Evolutionary conservation across 2,113 vertebrate species (phyloP), one percentile per base, ranked within the genome.

Genomic region (Montifringilla adamsi): DNA sequence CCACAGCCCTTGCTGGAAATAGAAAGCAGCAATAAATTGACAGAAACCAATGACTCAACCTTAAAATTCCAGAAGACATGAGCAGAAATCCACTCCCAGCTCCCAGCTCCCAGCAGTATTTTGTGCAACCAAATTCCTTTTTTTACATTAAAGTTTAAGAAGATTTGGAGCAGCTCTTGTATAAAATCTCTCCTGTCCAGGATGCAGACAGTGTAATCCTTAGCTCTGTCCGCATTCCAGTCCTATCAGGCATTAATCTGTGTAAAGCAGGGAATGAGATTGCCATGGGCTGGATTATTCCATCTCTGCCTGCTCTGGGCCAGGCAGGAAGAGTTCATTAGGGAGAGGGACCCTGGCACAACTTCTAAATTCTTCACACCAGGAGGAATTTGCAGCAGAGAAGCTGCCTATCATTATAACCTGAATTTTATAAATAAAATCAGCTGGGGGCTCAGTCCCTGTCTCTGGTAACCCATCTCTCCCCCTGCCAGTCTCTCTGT

Each of bases 21-120:
- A 88, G 68, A 95, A 96, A 62, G n/a, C 53, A 49, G 56, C 66
- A 92, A 55, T 89, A 95, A 94, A 91, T 52, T 56, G 85, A 21
- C 84, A 84, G 31, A 90, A 95, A 87, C 9, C 55, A 74, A 7
- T 28, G 53, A 84, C 68, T 93, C 69, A 75, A 33, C 75, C 59
- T 77, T 55, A 93, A 93, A 74, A 56, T 75, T 74, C 35, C 20
- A 70, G 63, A 49, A 83, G 84, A 35, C 10, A 30, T 4, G 69
- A 72, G 75, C 76, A 90, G n/a, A 55, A 86, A 82, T 46, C 15
- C 15, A 10, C n/a, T 49, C 55, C 24, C 49, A n/a, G 63, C n/a
- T 49, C 55, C 24, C 49, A n/a, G 63, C 26, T 89, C 43, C 15
- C 46, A 55, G 56, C 50, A 31, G 33, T 49, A 27, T 30, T 44